Evolutionary conservation across 2,797 vertebrate genomes (phyloP).

Genomic region (Arnoldichthys spilopterus): DNA sequence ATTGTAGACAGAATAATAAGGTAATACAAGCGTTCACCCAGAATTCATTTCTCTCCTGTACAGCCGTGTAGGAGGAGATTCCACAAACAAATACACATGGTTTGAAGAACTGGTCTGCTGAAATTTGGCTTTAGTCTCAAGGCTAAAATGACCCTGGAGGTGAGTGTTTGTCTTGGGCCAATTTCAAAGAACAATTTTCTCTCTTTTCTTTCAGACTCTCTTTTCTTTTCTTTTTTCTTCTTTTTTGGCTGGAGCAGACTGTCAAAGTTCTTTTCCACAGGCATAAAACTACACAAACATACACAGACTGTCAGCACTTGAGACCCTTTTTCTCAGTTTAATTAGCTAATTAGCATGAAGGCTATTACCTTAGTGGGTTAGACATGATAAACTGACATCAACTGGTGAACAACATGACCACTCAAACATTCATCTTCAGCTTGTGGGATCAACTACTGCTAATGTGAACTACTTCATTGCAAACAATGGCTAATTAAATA

Average conservation of each 20-base stretch:
- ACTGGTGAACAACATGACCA: constrained; percentile 21
- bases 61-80: constrained; percentile 22
- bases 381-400: constrained; percentile 38
- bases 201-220: constrained; percentile 41
- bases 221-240: constrained; percentile 12
- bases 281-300: constrained; percentile 58
- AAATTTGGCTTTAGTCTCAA: constrained; percentile 48
- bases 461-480: constrained; percentile 11
- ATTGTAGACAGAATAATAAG: background rate
- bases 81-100: constrained; percentile 49
- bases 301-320: constrained; percentile 57
- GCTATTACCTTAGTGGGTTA: constrained; percentile 17
- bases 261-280: constrained; percentile 51
- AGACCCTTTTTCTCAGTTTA: constrained; percentile 47
- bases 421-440: constrained; percentile 32
- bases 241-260: constrained; percentile 59
- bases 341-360: constrained; percentile 54
- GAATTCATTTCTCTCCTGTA: background rate
- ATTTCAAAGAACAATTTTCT: constrained; percentile 52
- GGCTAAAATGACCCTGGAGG: constrained; percentile 53
- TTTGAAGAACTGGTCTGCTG: constrained; percentile 40
- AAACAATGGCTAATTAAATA: constrained; percentile 14
- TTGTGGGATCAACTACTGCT: constrained; percentile 1
- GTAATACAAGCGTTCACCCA: background rate
- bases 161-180: constrained; percentile 51